Evolutionary conservation across 2,797 vertebrate genomes (phyloP).

Genomic region (Halcyon leucocephala): DNA sequence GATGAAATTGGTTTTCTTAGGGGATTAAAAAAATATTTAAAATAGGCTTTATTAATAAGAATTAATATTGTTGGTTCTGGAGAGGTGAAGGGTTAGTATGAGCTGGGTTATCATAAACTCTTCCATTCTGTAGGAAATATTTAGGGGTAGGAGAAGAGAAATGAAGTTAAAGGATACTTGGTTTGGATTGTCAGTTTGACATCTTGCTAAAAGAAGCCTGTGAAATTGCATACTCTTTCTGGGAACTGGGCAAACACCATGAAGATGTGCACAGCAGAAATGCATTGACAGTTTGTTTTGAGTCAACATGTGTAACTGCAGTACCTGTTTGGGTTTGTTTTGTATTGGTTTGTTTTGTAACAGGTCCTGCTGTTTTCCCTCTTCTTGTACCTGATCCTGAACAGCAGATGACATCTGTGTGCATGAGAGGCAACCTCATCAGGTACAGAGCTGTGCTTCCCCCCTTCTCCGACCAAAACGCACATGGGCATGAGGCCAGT

Average conservation of each 20-base stretch:
- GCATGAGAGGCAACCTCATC: neutral
- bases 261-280: neutral
- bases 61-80: conserved; percentile 13
- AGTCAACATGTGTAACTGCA: neutral
- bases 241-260: neutral
- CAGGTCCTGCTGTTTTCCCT: neutral
- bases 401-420: conserved; percentile 34
- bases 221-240: neutral
- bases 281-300: neutral
- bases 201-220: neutral
- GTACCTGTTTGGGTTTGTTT: neutral
- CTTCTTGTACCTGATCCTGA: neutral
- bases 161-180: neutral
- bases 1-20: conserved; percentile 66
- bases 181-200: neutral
- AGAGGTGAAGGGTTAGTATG: neutral
- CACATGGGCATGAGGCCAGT: neutral
- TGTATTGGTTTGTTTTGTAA: neutral
- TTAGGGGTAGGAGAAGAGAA: neutral
- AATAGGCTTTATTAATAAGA: conserved; percentile 48
- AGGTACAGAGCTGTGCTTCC: conserved; percentile 13
- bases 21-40: conserved; percentile 48
- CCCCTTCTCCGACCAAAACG: neutral
- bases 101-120: neutral
- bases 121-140: neutral